Conservation (phyloP, 2,797 vertebrate species). For the Halcyon badia region DNA sequence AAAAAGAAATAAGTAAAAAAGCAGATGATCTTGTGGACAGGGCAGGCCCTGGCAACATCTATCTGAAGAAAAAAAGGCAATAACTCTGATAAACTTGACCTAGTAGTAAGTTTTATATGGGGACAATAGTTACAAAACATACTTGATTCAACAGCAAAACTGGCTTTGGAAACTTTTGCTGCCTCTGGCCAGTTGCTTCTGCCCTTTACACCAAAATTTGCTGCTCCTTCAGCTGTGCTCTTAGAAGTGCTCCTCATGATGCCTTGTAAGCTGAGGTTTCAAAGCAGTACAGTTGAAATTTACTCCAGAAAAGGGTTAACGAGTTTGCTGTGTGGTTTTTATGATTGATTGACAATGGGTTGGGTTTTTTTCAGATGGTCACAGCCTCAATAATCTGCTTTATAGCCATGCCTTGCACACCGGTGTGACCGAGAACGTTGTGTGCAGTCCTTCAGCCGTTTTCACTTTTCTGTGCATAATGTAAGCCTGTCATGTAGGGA, state of each 20-base stretch:
- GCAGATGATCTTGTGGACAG: neutral
- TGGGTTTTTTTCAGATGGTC: rapidly evolving
- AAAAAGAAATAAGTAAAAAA: neutral
- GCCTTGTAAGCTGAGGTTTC: neutral
- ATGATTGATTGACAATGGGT: neutral
- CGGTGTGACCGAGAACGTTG: neutral
- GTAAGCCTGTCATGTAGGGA: neutral
- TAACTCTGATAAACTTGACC: neutral
- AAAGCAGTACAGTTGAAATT: neutral
- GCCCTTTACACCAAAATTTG: neutral
- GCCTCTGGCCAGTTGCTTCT: neutral
- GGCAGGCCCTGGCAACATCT: neutral
- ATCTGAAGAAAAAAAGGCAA: neutral
- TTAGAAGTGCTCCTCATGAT: neutral
- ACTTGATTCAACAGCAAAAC: neutral
- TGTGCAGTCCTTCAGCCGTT: neutral
- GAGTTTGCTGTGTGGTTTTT: neutral
- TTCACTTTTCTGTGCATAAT: neutral
- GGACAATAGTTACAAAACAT: neutral
- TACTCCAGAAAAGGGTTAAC: neutral
- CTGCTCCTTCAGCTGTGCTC: neutral
- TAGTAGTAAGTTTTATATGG: neutral
- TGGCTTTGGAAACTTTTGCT: neutral
- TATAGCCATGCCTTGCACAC: neutral
- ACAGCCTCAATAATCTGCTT: neutral